Conservation (phyloP, 2,888 invertebrate species). For the Coleophora deauratella region DNA sequence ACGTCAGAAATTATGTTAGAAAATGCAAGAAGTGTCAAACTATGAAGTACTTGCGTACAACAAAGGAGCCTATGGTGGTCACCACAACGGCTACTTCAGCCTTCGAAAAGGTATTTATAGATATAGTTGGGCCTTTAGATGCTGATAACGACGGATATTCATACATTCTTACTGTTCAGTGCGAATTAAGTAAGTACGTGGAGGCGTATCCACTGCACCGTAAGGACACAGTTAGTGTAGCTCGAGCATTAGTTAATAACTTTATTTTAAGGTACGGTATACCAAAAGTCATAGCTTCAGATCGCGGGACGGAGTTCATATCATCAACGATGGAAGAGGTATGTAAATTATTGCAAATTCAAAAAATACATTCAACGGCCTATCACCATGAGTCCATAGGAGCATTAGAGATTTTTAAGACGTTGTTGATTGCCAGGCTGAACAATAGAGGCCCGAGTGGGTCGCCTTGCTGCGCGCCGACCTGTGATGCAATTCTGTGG, state of each 20-base stretch:
- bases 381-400: slow-evolving; percentile 4
- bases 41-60: slow-evolving; percentile 5
- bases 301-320: slow-evolving; percentile 9
- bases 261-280: slow-evolving; percentile 13
- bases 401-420: slow-evolving; percentile 2
- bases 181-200: slow-evolving; percentile 11
- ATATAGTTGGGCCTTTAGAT: slow-evolving; percentile 10
- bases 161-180: slow-evolving; percentile 12
- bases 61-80: slow-evolving; percentile 6
- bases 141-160: slow-evolving; percentile 1
- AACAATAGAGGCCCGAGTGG: no score
- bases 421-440: no score
- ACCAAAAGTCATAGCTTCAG: slow-evolving; percentile 8
- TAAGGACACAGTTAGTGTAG: slow-evolving; percentile 8
- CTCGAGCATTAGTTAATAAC: slow-evolving; percentile 9
- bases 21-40: slow-evolving; percentile 12
- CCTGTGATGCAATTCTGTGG: no score
- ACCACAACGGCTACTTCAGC: slow-evolving; percentile 9
- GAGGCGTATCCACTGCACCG: slow-evolving; percentile 11
- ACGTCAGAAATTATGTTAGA: slow-evolving; percentile 1
- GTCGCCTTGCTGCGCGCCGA: no score
- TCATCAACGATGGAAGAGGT: slow-evolving; percentile 4
- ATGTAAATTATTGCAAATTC: slow-evolving; percentile 4
- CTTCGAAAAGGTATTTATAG: slow-evolving; percentile 11
- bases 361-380: neutral